phyloP scores from a whole-genome alignment of 2,888 invertebrate genomes.

The Dryobota labecula region DNA sequence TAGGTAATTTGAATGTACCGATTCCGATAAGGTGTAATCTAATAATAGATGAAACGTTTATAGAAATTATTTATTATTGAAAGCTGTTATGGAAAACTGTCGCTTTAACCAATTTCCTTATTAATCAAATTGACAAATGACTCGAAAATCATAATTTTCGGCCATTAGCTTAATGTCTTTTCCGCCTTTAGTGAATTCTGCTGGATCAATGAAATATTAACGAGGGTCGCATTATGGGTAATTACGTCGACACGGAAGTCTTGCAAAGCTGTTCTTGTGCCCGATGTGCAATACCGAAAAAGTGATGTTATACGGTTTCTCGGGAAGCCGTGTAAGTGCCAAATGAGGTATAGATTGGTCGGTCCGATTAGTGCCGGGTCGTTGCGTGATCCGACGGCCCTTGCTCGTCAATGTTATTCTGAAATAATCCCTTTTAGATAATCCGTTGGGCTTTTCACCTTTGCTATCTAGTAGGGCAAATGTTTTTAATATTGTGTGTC shows the following conservation, averaged over 20 bases:
- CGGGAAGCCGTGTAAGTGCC: constrained; percentile 68
- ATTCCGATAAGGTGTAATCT: not conserved
- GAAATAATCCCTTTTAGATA: constrained; percentile 69
- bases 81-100: not conserved
- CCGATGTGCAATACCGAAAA: constrained; percentile 65
- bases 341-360: constrained; percentile 70
- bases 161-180: constrained; percentile 53
- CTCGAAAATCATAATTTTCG: constrained; percentile 42
- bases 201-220: constrained; percentile 52
- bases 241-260: constrained; percentile 59
- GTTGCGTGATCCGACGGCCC: constrained; percentile 65
- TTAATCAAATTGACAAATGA: constrained; percentile 52
- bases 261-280: constrained; percentile 40
- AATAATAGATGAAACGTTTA: not conserved
- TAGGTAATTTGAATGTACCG: not conserved
- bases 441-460: constrained; percentile 63
- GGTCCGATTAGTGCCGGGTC: constrained; percentile 70
- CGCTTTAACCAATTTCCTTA: constrained; percentile 23
- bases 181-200: constrained; percentile 33
- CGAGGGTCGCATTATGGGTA: constrained; percentile 44
- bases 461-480: constrained; percentile 47
- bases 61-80: not conserved
- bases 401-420: constrained; percentile 59
- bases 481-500: constrained; percentile 24
- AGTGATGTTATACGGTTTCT: constrained; percentile 68